Conservation (phyloP, 2,888 invertebrate species). For the Drosophila colorata region DNA sequence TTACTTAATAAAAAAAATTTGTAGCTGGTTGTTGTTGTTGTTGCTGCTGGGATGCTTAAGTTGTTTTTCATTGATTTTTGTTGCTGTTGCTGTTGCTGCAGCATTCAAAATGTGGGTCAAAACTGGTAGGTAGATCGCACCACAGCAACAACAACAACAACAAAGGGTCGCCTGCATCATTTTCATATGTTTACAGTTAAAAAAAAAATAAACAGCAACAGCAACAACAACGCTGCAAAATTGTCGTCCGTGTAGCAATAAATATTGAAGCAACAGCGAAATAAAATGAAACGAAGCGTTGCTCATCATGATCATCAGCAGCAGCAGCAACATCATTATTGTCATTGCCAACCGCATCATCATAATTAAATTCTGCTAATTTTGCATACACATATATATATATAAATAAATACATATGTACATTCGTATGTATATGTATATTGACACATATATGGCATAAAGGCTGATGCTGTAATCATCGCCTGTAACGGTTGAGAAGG, state of each 20-base stretch:
- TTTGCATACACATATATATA: slow-evolving; percentile 33
- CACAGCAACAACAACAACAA: slow-evolving; percentile 24
- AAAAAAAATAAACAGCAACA: slow-evolving; percentile 31
- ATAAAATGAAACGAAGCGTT: slow-evolving; percentile 57
- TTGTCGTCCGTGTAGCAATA: slow-evolving; percentile 63
- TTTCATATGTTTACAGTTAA: slow-evolving; percentile 69
- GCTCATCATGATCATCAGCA: slow-evolving; percentile 35
- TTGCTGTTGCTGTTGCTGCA: slow-evolving; percentile 21
- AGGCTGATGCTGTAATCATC: slow-evolving; percentile 68
- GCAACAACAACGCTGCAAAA: slow-evolving; percentile 42
- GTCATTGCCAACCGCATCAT: slow-evolving; percentile 26
- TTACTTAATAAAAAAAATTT: slow-evolving; percentile 48
- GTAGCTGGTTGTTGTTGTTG: slow-evolving; percentile 25
- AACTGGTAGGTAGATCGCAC: slow-evolving; percentile 58
- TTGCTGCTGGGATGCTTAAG: slow-evolving; percentile 57
- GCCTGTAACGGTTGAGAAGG: slow-evolving; percentile 75
- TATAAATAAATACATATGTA: slow-evolving; percentile 9
- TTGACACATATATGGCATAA: slow-evolving; percentile 54
- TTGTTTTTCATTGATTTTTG: slow-evolving; percentile 57
- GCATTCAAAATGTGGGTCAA: slow-evolving; percentile 72
- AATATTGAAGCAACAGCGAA: slow-evolving; percentile 53
- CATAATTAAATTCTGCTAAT: slow-evolving; percentile 48
- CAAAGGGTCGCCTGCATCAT: slow-evolving; percentile 55
- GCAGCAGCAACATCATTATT: slow-evolving; percentile 22
- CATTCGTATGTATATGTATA: slow-evolving; percentile 13